Evolutionary conservation across 2,888 invertebrate genomes (phyloP).

Genomic region (Neoitamus cyanurus): DNA sequence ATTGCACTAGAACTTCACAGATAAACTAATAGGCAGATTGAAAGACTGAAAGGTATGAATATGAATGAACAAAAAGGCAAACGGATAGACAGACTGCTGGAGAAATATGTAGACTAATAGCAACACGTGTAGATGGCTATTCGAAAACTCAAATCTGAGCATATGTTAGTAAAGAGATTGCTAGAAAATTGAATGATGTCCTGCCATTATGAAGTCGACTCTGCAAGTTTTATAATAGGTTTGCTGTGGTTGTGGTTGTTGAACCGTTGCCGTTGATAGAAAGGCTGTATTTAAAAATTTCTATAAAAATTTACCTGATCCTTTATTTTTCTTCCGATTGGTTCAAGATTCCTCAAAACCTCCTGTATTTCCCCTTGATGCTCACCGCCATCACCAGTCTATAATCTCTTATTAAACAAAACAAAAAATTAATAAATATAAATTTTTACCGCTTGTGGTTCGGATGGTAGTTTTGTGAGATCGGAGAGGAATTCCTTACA

Average conservation of each 20-base stretch:
- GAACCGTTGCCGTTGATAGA: no score
- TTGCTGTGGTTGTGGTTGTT: no score
- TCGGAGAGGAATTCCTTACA: slow-evolving; percentile 45
- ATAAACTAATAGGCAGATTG: no score
- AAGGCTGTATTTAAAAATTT: not conserved
- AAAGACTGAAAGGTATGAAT: not conserved
- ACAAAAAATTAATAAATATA: not conserved
- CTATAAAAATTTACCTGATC: not conserved
- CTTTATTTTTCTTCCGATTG: slow-evolving; percentile 20
- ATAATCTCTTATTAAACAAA: not conserved
- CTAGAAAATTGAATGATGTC: no score
- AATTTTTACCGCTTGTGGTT: not conserved
- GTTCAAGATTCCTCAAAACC: slow-evolving; percentile 24
- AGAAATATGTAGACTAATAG: no score
- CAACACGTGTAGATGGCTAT: no score
- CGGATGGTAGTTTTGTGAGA: not conserved
- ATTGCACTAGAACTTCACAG: no score
- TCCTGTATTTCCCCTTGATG: slow-evolving; percentile 12
- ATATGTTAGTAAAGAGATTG: no score
- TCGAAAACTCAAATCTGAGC: no score
- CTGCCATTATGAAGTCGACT: no score
- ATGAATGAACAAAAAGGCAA: not conserved
- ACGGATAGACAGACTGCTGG: no score
- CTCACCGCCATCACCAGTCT: slow-evolving; percentile 26
- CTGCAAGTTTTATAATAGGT: no score